These are phyloP conservation scores for Hydraecia micacea DNA, from an alignment of 2,888 invertebrate species.

Conservation along the genomic window DNA sequence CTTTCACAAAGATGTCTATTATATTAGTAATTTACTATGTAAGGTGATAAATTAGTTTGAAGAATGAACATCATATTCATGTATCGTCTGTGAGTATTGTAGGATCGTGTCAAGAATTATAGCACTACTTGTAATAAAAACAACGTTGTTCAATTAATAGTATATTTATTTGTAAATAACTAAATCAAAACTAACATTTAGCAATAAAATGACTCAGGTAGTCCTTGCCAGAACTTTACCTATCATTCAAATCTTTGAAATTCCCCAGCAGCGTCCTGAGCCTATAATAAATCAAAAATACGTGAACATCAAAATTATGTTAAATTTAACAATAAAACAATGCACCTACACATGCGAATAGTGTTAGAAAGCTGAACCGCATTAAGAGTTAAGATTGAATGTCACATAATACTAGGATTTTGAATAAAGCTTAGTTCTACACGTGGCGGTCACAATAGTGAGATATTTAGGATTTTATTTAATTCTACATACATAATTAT, in stretches of 20 bases:
- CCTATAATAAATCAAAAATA: constrained; percentile 79
- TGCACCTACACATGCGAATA: constrained; percentile 85
- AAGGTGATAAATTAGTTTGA: neutral
- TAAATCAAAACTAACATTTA: constrained; percentile 83
- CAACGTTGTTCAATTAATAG: constrained; percentile 66
- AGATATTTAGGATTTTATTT: constrained; percentile 67
- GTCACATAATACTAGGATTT: constrained; percentile 62
- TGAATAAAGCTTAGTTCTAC: constrained; percentile 70
- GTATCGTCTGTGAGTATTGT: neutral
- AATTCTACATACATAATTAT: constrained; percentile 73
- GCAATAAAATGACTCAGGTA: constrained; percentile 85
- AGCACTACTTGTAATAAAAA: constrained; percentile 37
- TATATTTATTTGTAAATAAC: constrained; percentile 86
- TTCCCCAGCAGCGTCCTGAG: constrained; percentile 79
- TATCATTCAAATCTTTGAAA: constrained; percentile 76
- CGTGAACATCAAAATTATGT: constrained; percentile 82
- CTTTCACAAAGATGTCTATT: neutral
- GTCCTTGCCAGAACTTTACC: constrained; percentile 75
- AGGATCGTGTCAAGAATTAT: neutral
- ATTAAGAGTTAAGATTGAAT: constrained; percentile 65
- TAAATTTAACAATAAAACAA: constrained; percentile 81
- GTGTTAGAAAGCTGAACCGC: constrained; percentile 78
- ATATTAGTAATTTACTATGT: neutral
- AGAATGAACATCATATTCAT: neutral
- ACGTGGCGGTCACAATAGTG: constrained; percentile 59